Conservation (phyloP, 2,888 invertebrate genomes). For the Scelioninae gen. 2 region DNA sequence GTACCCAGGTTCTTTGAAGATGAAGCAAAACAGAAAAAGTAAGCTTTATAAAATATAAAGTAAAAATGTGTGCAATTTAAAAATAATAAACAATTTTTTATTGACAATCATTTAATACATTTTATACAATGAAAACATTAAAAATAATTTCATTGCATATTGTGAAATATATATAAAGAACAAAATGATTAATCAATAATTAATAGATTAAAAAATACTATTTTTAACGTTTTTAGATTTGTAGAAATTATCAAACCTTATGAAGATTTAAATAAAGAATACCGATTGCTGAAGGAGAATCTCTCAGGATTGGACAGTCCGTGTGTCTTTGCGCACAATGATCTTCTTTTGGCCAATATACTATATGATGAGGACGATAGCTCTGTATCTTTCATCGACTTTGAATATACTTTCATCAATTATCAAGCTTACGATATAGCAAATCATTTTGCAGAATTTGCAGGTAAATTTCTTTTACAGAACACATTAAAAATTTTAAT, state of each 20-base stretch:
- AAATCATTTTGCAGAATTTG: slow-evolving; percentile 98
- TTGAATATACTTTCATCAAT: slow-evolving; percentile 95
- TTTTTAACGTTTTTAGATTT: slow-evolving; percentile 84
- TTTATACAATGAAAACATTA: no score
- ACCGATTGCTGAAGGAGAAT: slow-evolving; percentile 80
- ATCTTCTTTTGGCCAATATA: slow-evolving; percentile 95
- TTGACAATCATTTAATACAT: no score
- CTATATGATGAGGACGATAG: slow-evolving; percentile 85
- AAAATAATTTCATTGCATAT: no score
- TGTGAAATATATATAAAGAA: not conserved
- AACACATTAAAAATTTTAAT: no score
- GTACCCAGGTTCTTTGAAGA: slow-evolving; percentile 84
- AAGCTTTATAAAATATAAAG: no score
- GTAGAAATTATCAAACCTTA: slow-evolving; percentile 81
- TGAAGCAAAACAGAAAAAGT: slow-evolving; percentile 83
- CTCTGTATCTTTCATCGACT: slow-evolving; percentile 94
- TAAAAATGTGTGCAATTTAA: no score
- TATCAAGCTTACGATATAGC: slow-evolving; percentile 97
- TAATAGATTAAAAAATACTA: not conserved
- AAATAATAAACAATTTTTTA: not conserved
- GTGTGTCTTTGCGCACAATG: slow-evolving; percentile 97
- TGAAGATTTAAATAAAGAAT: slow-evolving; percentile 82
- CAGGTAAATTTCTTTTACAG: slow-evolving; percentile 83
- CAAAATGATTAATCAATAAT: not conserved
- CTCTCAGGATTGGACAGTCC: slow-evolving; percentile 83